Evolutionary conservation across 2,888 invertebrate species (phyloP).

Genomic region (Rosalia funebris): DNA sequence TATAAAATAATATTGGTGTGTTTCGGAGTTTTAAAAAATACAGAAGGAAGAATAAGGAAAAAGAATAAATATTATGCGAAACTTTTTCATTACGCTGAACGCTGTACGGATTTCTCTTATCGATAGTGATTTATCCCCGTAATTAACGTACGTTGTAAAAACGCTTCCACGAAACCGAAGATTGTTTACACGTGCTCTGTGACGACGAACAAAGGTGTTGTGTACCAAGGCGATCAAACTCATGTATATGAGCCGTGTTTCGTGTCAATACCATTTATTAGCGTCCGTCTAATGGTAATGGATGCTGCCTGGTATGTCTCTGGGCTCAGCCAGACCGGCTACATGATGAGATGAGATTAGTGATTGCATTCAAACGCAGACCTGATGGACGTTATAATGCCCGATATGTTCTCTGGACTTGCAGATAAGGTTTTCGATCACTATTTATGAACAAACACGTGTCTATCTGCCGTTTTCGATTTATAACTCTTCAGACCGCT

Average conservation of each 20-base stretch:
- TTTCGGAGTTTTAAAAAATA: no score
- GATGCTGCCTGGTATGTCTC: conserved; percentile 43
- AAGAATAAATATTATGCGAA: no score
- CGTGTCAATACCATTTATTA: conserved; percentile 41
- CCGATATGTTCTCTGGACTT: conserved; percentile 56
- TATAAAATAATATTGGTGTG: no score
- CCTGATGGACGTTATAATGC: conserved; percentile 62
- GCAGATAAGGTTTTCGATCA: conserved; percentile 52
- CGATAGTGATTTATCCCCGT: no score
- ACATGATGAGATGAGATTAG: conserved; percentile 50
- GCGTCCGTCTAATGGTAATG: conserved; percentile 40
- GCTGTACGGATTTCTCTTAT: no score
- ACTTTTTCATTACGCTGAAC: no score
- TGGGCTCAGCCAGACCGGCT: conserved; percentile 36
- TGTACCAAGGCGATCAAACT: conserved; percentile 3
- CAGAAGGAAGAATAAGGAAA: no score
- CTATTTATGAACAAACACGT: conserved; percentile 54
- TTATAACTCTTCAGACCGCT: conserved; percentile 36
- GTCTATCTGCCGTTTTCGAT: conserved; percentile 43
- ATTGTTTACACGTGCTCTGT: not conserved
- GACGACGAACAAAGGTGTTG: conserved; percentile 4
- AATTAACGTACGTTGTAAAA: no score
- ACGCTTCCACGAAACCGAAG: not conserved
- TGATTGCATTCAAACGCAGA: conserved; percentile 59
- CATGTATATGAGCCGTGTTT: conserved; percentile 33